These are phyloP conservation scores for Salvator merianae DNA, from an alignment of 2,113 vertebrate species.

Conservation along the genomic window DNA sequence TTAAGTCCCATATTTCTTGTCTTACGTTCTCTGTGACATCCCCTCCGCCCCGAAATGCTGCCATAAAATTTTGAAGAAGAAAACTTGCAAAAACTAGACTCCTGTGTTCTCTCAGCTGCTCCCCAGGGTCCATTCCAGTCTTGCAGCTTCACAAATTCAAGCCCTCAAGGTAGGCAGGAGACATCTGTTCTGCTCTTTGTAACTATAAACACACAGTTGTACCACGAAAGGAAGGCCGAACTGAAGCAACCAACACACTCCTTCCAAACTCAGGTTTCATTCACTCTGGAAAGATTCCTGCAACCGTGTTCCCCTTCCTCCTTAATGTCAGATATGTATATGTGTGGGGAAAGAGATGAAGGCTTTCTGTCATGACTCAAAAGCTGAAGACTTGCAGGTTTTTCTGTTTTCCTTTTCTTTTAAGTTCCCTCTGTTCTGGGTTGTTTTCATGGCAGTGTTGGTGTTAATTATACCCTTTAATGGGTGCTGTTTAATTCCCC, in stretches of 20 bases:
- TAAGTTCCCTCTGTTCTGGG: conserved; percentile 34
- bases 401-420: conserved; percentile 19
- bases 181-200: not conserved
- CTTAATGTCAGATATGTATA: not conserved
- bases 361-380: conserved; percentile 56
- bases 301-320: conserved; percentile 50
- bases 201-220: not conserved
- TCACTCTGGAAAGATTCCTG: conserved; percentile 53
- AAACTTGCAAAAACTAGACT: not conserved
- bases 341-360: not conserved
- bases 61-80: no score
- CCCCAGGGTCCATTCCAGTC: not conserved
- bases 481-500: conserved; percentile 65
- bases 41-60: no score
- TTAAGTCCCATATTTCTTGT: no score
- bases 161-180: no score
- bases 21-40: no score
- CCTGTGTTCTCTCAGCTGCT: not conserved
- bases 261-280: no score
- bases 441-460: conserved; percentile 61
- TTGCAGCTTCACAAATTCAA: not conserved
- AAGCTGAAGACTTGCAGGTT: not conserved
- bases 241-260: not conserved
- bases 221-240: not conserved
- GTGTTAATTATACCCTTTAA: conserved; percentile 63